These are phyloP conservation scores for Columba janthina DNA, from an alignment of 2,113 vertebrate genomes.

Conservation along the genomic window DNA sequence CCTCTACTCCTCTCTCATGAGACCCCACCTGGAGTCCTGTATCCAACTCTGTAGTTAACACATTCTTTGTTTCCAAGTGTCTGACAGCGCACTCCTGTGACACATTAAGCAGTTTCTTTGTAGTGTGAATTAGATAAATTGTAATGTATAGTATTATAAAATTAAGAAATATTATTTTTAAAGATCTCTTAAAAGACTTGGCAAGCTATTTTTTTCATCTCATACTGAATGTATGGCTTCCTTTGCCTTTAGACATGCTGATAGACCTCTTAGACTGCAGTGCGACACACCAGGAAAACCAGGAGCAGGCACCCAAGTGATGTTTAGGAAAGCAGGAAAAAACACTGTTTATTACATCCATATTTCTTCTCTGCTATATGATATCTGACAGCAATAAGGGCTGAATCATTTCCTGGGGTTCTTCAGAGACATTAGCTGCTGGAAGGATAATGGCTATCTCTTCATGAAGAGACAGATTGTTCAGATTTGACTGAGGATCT, in stretches of 20 bases:
- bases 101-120: neutral
- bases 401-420: neutral
- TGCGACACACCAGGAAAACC: neutral
- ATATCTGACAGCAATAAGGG: neutral
- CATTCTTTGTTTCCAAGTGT: neutral
- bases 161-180: neutral
- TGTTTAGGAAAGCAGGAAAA: neutral
- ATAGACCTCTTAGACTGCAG: neutral
- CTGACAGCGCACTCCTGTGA: neutral
- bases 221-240: neutral
- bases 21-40: neutral
- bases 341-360: rapidly evolving
- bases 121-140: neutral
- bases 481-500: neutral
- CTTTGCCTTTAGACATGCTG: neutral
- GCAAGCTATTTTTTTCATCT: neutral
- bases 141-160: neutral
- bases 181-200: neutral
- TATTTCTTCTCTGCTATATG: neutral
- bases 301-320: neutral
- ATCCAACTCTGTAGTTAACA: neutral
- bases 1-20: neutral
- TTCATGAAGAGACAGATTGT: neutral
- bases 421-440: neutral
- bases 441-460: neutral